Evolutionary conservation across 2,888 invertebrate genomes (phyloP).

Genomic region (Lasioglossum oenotherae): DNA sequence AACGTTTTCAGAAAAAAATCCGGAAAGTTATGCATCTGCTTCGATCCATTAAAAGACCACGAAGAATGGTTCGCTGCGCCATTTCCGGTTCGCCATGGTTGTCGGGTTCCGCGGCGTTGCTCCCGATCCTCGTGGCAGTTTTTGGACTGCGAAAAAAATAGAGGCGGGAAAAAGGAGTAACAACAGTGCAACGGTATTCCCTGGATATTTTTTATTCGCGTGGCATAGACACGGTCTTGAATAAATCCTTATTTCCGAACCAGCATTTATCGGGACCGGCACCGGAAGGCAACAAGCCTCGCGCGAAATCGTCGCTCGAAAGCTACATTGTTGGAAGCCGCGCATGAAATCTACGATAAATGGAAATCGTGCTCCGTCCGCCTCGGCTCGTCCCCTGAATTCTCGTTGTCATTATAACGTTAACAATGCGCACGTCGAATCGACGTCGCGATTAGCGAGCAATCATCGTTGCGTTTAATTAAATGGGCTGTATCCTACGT

Average conservation of each 20-base stretch:
- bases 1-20: conserved; percentile 34
- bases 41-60: conserved; percentile 20
- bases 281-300: neutral
- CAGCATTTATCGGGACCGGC: conserved; percentile 18
- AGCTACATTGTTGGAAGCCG: conserved; percentile 25
- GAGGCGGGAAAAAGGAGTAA: neutral
- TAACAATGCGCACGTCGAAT: conserved; percentile 53
- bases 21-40: conserved; percentile 14
- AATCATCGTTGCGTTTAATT: conserved; percentile 61
- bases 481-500: conserved; percentile 53
- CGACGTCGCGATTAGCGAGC: conserved; percentile 54
- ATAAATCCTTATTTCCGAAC: conserved; percentile 22
- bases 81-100: neutral
- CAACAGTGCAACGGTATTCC: neutral
- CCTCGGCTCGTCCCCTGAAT: conserved; percentile 37
- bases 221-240: too few species aligned
- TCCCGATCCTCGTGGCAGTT: neutral
- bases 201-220: too few species aligned
- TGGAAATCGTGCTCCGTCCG: conserved; percentile 49
- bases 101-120: neutral
- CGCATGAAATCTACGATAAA: conserved; percentile 44
- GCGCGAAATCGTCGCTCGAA: conserved; percentile 27
- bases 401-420: conserved; percentile 50
- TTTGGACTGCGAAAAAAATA: neutral
- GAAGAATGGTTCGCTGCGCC: neutral